Percentiles rank a stretch among this genome's conserved stretches.
phyloP scores from a whole-genome alignment of 1,140 invertebrate genomes.

The Nomia melanderi region DNA sequence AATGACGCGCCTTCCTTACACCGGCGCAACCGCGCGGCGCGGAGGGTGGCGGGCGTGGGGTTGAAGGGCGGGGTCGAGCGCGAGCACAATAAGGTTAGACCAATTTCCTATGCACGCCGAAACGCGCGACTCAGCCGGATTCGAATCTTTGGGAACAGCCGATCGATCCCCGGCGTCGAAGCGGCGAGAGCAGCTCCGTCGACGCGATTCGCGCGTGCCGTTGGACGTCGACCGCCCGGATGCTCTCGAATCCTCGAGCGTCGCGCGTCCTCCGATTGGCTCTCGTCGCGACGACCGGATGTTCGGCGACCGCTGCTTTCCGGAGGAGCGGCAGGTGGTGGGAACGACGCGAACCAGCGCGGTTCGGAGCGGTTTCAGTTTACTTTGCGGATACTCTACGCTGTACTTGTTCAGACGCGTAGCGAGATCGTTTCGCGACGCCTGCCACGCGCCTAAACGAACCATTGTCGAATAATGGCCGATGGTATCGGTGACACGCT shows the following conservation, averaged over 20 bases:
- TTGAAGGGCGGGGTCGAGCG: not conserved
- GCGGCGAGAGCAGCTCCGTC: not conserved
- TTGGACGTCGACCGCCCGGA: too few relatives aligned
- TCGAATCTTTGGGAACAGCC: not conserved
- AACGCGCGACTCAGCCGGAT: too few relatives aligned
- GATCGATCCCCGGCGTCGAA: not conserved
- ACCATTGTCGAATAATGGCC: not conserved
- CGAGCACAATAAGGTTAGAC: conserved; percentile 9
- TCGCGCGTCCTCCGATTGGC: conserved; percentile 43
- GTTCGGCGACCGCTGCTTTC: not conserved
- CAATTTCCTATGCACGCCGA: conserved; percentile 20
- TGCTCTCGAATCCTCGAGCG: too few relatives aligned
- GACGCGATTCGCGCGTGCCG: not conserved
- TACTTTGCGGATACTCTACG: conserved; percentile 41
- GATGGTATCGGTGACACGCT: not conserved
- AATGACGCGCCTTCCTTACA: conserved; percentile 46
- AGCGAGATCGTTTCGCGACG: too few relatives aligned
- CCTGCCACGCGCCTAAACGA: too few relatives aligned
- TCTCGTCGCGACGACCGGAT: conserved; percentile 9
- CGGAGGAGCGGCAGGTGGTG: not conserved
- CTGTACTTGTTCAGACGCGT: too few relatives aligned
- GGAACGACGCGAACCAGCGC: not conserved
- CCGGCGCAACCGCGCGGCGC: not conserved
- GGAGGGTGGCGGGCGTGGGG: not conserved
- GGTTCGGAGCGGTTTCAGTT: conserved; percentile 9